Evolutionary conservation across 2,797 vertebrate species (phyloP), one percentile per base, ranked within the genome.

Genomic region (Esox lucius): DNA sequence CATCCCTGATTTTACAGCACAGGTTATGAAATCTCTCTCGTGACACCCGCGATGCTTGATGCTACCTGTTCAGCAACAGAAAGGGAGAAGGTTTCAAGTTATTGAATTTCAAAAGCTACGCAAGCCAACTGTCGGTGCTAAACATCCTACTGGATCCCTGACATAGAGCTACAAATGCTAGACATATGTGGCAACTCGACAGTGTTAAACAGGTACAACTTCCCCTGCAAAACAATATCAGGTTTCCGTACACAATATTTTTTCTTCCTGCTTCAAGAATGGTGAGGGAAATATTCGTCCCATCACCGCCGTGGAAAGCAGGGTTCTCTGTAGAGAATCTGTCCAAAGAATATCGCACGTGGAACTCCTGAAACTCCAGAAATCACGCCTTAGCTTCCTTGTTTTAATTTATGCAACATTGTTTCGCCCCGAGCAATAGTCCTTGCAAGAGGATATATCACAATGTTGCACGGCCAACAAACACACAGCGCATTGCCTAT

Each of bases 271-370:
- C 91, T 76, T 89, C 79, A 87, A 86, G 92, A 94, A 91, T 74
- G 85, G 88, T 77, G 81, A 83, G 12, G 71, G 86, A 80, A 94
- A 73, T 1, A 35, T 11, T 0, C 0, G 0, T 76, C 5, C 81
- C 83, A 35, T 68, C 84, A 86, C 91, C 92, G 0, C 93, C 91
- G 92, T 91, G 92, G 89, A 81, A 91, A 82, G 88, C 92, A 93
- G 92, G 91, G 28, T 17, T 7, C n/a, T 28, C 6, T 19, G 26
- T 26, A 70, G 13, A 49, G 28, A 42, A n/a, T 12, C 2, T 94
- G 91, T 94, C 67, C 88, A 85, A 91, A 81, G 92, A 92, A 91
- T 86, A 94, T 94, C 93, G 93, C 93, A 94, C 93, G 84, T 90
- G 85, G 73, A 72, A 0, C 88, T 86, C 84, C 91, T 2, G 75